Evolutionary conservation across 2,888 invertebrate genomes (phyloP), one percentile per base, ranked within the genome.

Genomic region (Acronicta leporina): DNA sequence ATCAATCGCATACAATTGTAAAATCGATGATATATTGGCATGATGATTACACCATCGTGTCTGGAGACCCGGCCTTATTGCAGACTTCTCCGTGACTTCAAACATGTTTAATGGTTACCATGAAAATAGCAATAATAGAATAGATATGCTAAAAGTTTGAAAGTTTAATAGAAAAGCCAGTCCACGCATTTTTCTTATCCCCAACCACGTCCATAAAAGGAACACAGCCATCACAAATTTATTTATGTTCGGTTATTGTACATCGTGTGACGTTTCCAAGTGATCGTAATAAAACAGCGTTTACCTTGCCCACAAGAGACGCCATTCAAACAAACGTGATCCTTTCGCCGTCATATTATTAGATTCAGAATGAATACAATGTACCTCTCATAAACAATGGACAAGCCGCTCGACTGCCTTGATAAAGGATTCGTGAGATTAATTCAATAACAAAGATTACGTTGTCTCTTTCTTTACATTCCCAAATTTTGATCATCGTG

Each of bases 361-460:
- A 87, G 88, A 90, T 91, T 88, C 81, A 63, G 82, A 84, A 87
- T 85, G 81, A 87, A 87, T n/a, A n/a, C n/a, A n/a, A n/a, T 38
- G 84, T 84, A 63, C 47, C 30, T 87, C 80, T 87, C 86, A 84
- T 88, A 90, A 90, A 91, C 86, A 88, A 83, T 78, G 84, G 85
- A 66, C 88, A 90, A 90, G 87, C 90, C 87, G 87, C n/a, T 89
- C 87, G 86, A 87, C 84, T 90, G 76, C 81, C 86, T 80, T 83
- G 82, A 89, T 88, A 91, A 89, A 91, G 78, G 85, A 85, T 72
- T 84, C 85, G 80, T 57, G 86, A 88, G 86, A 88, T 89, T 90
- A 91, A 91, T 90, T 88, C 82, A 88, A 90, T 90, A 88, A 87
- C 81, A 87, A 86, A 87, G 88, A 88, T 87, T 85, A 80, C 72